Evolutionary conservation across 2,797 vertebrate species (phyloP).

Genomic region (Lateolabrax maculatus): DNA sequence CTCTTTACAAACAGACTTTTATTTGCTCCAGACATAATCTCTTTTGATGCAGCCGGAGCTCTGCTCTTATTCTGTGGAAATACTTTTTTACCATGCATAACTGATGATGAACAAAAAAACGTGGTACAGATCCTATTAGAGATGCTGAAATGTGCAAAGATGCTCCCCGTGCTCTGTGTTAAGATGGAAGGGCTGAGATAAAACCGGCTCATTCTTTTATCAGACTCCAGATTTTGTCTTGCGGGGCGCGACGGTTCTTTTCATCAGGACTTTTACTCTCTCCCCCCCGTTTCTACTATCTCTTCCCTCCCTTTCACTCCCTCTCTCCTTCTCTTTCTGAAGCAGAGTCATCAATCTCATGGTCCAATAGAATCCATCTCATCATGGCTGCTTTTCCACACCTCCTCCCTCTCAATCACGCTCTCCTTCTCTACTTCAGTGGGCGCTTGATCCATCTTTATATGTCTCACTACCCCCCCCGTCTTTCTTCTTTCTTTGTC

Average conservation of each 20-base stretch:
- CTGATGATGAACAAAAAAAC: slow-evolving; percentile 45
- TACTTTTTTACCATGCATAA: slow-evolving; percentile 41
- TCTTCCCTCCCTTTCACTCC: slow-evolving; percentile 34
- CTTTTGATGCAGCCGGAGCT: slow-evolving; percentile 45
- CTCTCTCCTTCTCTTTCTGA: slow-evolving; percentile 44
- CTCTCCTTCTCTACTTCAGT: slow-evolving; percentile 62
- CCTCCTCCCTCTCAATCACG: slow-evolving; percentile 69
- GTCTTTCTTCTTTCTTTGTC: slow-evolving; percentile 25
- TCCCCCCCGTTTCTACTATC: slow-evolving; percentile 34
- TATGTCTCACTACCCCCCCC: slow-evolving; percentile 62
- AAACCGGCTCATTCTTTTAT: slow-evolving; percentile 55
- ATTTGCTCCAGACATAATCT: slow-evolving; percentile 61
- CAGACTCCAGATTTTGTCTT: slow-evolving; percentile 55
- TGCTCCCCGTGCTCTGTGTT: slow-evolving; percentile 39
- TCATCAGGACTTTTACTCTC: slow-evolving; percentile 67
- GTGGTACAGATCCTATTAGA: slow-evolving; percentile 64
- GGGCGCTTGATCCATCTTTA: slow-evolving; percentile 71
- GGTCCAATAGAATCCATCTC: slow-evolving; percentile 78
- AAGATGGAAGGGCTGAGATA: slow-evolving; percentile 55
- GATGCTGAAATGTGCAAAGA: slow-evolving; percentile 57
- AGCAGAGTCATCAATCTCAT: slow-evolving; percentile 81
- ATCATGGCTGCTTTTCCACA: slow-evolving; percentile 77
- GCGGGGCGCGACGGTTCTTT: slow-evolving; percentile 55
- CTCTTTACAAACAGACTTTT: slow-evolving; percentile 61
- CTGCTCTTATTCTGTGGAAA: slow-evolving; percentile 30